Conservation (phyloP, 2,797 vertebrate species). For the Microctenopoma stevenorrisi region DNA sequence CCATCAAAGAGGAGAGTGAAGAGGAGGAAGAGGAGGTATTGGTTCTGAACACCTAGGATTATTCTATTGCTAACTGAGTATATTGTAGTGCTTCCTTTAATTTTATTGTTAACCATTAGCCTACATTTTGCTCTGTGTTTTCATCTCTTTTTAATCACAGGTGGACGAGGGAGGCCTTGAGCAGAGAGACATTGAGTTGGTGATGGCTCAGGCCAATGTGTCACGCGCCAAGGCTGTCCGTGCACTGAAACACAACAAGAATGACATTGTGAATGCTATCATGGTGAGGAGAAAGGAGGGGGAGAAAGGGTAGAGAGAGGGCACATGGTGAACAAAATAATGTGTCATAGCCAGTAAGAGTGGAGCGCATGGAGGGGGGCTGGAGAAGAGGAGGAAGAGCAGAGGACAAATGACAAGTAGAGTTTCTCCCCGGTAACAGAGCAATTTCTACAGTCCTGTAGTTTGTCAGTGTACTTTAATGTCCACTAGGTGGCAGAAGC, state of each 20-base stretch:
- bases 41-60: constrained; percentile 3
- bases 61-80: not conserved
- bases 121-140: not conserved
- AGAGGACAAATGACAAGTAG: constrained; percentile 57
- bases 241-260: constrained; percentile 96
- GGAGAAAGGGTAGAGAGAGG: constrained; percentile 29
- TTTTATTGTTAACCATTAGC: not conserved
- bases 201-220: constrained; percentile 98
- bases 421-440: constrained; percentile 52
- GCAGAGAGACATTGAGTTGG: constrained; percentile 94
- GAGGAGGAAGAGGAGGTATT: constrained; percentile 93
- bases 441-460: constrained; percentile 35
- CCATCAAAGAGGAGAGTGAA: constrained; percentile 92
- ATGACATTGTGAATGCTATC: constrained; percentile 98
- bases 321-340: constrained; percentile 63
- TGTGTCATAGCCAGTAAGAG: constrained; percentile 61
- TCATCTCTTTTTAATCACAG: constrained; percentile 69
- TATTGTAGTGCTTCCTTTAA: not conserved
- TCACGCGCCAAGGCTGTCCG: constrained; percentile 93
- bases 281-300: constrained; percentile 87
- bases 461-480: constrained; percentile 29
- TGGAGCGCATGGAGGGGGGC: not conserved
- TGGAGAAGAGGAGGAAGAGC: constrained; percentile 29
- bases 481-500: constrained; percentile 67
- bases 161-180: constrained; percentile 94